Base-by-base conservation (phyloP, 2,113 vertebrate species). In the Nerophis lumbriciformis region DNA sequence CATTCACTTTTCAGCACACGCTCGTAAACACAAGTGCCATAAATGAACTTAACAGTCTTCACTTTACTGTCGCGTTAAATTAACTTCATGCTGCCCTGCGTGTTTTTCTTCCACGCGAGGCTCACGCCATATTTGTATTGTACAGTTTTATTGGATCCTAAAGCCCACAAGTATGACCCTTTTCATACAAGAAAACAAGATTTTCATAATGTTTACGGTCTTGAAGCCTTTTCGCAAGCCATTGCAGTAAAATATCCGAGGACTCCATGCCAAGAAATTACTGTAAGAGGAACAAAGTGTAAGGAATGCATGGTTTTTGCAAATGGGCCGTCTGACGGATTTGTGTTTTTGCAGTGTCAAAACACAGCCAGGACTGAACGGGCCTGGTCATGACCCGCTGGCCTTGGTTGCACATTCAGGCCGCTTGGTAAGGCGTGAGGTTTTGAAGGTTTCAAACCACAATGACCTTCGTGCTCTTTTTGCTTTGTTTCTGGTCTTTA, bases 401-500 rank as follows among this genome's bases (percentile, higher is more conserved):
- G 77, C 75, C 83, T 72, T 9, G 4, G 67, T 53, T 78, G 69
- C 67, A 56, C 36, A 62, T 44, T 75, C 69, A 48, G 69, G 53
- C 52, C 16, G 51, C 66, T 80, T 75, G 71, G 74, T 56, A 80
- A 82, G 76, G 76, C 68, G 68, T 88, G 87, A 71, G 85, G 85
- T 84, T 86, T 85, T 79, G 70, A 75, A 82, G 83, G 80, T 79
- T 83, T 77, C 55, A 76, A 83, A 86, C 85, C 83, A 81, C 81
- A 85, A 65, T n/a, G 79, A 83, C 83, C 83, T 80, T 83, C 74
- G 78, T 77, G 65, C 76, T 81, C 67, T 59, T 64, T 76, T 61
- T 48, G 53, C 61, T 74, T 76, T 51, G 15, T 78, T 77, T 84
- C 65, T 75, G 35, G 59, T 53, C 57, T 80, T 79, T 83, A 73